Percentiles rank a stretch among this genome's conserved stretches.
Evolutionary conservation across 2,797 vertebrate species (phyloP).

Genomic region (Falco novaeseelandiae): DNA sequence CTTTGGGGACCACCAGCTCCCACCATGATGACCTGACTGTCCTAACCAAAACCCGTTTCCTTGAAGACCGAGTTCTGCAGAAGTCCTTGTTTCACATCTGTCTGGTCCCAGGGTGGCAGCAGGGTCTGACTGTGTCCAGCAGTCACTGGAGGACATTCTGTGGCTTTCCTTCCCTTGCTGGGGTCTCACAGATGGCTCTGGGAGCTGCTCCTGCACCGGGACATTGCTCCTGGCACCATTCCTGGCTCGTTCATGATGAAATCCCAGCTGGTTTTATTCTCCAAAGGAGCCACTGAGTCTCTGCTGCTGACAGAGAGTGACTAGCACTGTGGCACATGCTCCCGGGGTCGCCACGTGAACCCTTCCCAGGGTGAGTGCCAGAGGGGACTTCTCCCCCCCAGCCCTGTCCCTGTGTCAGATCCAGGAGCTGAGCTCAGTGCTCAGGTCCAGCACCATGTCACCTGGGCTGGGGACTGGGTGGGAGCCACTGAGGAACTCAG

Average conservation of each 20-base stretch:
- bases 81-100: accelerated
- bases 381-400: neutral
- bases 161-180: accelerated
- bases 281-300: neutral
- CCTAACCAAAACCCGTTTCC: accelerated
- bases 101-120: neutral
- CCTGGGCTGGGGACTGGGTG: neutral
- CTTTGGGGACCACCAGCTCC: neutral
- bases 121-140: neutral
- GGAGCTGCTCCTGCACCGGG: neutral
- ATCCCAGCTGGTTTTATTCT: neutral
- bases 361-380: accelerated
- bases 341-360: accelerated
- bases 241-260: accelerated
- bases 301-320: neutral
- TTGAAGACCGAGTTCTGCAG: neutral
- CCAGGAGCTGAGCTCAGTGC: neutral
- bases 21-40: neutral
- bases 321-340: neutral
- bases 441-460: neutral
- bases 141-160: accelerated
- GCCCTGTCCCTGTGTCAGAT: accelerated
- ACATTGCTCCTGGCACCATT: neutral
- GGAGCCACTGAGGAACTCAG: neutral
- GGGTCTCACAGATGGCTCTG: neutral